Evolutionary conservation across 2,797 vertebrate genomes (phyloP).

Genomic region (Liasis olivaceus): DNA sequence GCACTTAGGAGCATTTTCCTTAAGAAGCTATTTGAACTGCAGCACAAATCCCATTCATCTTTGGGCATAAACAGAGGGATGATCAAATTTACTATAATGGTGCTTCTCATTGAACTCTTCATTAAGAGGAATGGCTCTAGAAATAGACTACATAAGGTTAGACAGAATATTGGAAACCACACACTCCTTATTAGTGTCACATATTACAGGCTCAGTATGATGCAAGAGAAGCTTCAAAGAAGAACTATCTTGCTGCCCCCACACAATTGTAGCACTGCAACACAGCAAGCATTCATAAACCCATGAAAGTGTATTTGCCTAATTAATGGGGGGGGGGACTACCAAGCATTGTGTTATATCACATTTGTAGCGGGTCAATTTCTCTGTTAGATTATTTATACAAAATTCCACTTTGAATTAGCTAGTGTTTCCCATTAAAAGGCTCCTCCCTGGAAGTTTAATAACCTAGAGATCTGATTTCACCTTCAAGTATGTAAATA

Average conservation of each 20-base stretch:
- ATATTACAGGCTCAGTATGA: not conserved
- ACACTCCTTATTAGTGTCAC: not conserved
- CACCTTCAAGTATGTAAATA: not conserved
- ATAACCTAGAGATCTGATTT: not conserved
- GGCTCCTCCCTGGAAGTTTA: not conserved
- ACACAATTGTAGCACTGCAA: not conserved
- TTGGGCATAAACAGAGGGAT: not conserved
- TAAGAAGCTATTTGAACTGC: not conserved
- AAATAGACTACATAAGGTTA: not conserved
- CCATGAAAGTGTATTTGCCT: not conserved
- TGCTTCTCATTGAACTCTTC: constrained; percentile 5
- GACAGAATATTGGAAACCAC: constrained; percentile 4
- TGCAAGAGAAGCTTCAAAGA: not conserved
- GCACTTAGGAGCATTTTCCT: not conserved
- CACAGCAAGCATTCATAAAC: not conserved
- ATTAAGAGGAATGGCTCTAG: not conserved
- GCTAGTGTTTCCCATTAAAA: constrained; percentile 2
- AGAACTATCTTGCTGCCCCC: not conserved
- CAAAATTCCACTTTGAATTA: constrained; percentile 6
- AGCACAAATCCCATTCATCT: constrained; percentile 7
- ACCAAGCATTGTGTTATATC: not conserved
- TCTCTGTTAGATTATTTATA: constrained; percentile 3
- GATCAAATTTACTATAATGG: not conserved
- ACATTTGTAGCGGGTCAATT: not conserved
- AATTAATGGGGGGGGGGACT: not conserved